These are phyloP conservation scores for Ceratina calcarata DNA, from an alignment of 1,140 invertebrate species.

Conservation along the genomic window DNA sequence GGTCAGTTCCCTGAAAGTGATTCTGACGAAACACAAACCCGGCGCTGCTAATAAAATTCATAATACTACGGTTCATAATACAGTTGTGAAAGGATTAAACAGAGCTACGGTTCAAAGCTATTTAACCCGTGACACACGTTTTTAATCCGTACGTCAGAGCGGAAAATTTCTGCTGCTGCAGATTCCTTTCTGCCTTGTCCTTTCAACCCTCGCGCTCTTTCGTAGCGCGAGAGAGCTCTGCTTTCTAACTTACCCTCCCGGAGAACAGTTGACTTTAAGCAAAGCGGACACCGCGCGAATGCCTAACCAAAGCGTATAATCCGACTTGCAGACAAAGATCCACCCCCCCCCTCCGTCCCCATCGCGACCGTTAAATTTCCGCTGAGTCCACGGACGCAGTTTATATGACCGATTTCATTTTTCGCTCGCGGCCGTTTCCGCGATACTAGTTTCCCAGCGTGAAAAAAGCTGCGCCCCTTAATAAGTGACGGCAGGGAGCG, in stretches of 20 bases:
- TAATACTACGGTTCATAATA: no score
- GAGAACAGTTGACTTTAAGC: background rate
- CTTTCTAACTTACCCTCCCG: background rate
- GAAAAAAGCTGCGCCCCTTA: background rate
- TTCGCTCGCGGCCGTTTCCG: background rate
- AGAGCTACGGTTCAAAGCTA: no score
- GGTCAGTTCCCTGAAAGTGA: no score
- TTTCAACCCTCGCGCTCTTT: conserved; percentile 1
- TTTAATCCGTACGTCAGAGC: conserved; percentile 18
- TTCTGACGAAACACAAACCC: no score
- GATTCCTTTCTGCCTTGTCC: conserved; percentile 16
- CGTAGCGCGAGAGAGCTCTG: conserved; percentile 14
- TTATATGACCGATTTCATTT: conserved; percentile 35
- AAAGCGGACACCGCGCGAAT: background rate
- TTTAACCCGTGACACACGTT: background rate
- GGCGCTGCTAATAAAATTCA: no score
- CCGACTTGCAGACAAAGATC: conserved; percentile 24
- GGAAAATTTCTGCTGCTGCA: conserved; percentile 35
- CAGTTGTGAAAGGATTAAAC: no score
- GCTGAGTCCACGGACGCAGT: background rate
- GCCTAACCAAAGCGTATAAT: conserved; percentile 7
- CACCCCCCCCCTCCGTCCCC: background rate
- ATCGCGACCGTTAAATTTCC: conserved; percentile 11
- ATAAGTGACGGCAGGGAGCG: background rate
- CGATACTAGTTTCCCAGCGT: background rate